A percentile compares a stretch with the other conserved stretches of the same genome.
Evolutionary conservation across 2,113 vertebrate genomes (phyloP).

Genomic region (Ochotona princeps): DNA sequence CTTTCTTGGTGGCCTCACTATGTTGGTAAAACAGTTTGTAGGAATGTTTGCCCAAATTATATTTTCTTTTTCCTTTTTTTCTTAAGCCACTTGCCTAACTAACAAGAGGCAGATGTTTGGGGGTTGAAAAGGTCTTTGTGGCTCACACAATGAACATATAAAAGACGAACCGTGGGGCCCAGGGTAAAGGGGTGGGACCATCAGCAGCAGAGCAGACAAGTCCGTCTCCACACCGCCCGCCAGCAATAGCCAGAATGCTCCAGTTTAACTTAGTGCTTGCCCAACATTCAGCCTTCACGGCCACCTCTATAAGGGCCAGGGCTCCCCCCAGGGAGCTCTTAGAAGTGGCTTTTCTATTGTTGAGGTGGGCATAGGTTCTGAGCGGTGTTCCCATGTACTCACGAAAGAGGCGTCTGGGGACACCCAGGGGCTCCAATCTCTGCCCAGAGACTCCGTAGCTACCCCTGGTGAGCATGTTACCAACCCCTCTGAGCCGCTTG

Average conservation of each 20-base stretch:
- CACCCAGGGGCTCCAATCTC: background rate
- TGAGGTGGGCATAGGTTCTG: background rate
- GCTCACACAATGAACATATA: background rate
- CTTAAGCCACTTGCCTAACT: background rate
- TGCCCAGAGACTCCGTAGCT: fast-evolving
- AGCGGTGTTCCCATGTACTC: background rate
- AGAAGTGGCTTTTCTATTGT: background rate
- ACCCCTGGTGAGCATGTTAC: background rate
- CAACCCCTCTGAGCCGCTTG: background rate
- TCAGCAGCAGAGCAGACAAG: background rate
- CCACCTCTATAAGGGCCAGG: background rate
- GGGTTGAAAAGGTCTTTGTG: background rate
- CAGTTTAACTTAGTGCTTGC: background rate
- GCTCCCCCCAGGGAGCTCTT: background rate
- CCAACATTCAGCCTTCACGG: background rate
- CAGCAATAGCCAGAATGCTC: background rate
- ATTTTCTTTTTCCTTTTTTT: no score
- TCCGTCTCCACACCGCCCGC: background rate
- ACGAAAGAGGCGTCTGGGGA: background rate
- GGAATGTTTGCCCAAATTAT: background rate
- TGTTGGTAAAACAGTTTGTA: background rate
- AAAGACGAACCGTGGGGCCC: no score
- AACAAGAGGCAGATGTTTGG: background rate
- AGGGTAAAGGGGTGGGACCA: background rate
- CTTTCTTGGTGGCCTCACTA: background rate